Evolutionary conservation across 2,888 invertebrate genomes (phyloP).

Genomic region (Apamea anceps): DNA sequence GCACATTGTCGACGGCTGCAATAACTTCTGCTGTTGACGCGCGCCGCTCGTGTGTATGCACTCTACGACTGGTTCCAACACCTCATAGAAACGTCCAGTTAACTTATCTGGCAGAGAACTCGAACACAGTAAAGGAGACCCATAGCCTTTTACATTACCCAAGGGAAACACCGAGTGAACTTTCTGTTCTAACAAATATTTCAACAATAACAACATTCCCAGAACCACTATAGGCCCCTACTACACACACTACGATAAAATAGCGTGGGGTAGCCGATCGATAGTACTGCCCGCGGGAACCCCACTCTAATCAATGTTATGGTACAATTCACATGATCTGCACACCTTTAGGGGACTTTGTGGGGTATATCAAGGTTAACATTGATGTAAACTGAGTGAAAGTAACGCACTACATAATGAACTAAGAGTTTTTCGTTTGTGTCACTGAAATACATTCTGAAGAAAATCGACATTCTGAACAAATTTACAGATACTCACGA

Average conservation of each 20-base stretch:
- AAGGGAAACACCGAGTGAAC: background rate
- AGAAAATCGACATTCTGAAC: too few species aligned
- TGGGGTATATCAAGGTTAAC: conserved; percentile 46
- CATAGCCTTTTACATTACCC: background rate
- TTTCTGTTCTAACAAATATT: conserved; percentile 6
- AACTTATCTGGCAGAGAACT: background rate
- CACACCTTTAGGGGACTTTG: conserved; percentile 36
- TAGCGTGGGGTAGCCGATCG: conserved; percentile 50
- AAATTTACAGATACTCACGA: too few species aligned
- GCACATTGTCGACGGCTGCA: too few species aligned
- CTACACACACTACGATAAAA: conserved; percentile 34
- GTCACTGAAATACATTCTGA: too few species aligned
- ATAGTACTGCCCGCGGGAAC: conserved; percentile 66
- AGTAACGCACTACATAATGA: conserved; percentile 6
- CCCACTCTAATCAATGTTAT: conserved; percentile 58
- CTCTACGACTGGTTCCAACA: background rate
- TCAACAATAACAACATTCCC: conserved; percentile 14
- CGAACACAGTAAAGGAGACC: too few species aligned
- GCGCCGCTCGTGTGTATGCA: too few species aligned
- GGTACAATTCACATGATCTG: conserved; percentile 47
- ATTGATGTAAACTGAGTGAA: conserved; percentile 17
- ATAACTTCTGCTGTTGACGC: too few species aligned
- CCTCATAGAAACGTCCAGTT: too few species aligned
- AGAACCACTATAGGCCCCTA: conserved; percentile 11
- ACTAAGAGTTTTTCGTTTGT: background rate